These are phyloP conservation scores for Hypercompe scribonia DNA, from an alignment of 2,888 invertebrate genomes.

Conservation along the genomic window DNA sequence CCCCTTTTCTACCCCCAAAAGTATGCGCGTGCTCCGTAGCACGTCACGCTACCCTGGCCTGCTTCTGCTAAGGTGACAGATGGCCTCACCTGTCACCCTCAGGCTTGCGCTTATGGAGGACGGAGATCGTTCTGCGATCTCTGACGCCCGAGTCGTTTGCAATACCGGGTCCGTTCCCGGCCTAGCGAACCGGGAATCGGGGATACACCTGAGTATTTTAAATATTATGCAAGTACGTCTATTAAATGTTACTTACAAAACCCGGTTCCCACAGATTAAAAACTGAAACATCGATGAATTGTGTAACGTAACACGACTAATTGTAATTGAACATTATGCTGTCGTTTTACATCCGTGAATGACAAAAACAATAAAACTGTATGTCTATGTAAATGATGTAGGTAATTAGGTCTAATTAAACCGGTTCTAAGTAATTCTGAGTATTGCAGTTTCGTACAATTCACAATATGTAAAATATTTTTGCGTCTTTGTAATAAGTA, in stretches of 20 bases:
- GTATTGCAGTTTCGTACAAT: conserved; percentile 1
- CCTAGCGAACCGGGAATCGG: background rate
- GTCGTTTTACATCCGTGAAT: conserved; percentile 30
- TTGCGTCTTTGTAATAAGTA: background rate
- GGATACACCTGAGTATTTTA: background rate
- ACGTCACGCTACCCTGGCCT: no score
- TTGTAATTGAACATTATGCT: conserved; percentile 6
- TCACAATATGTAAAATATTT: background rate
- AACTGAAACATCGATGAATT: conserved; percentile 8
- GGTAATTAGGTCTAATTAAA: conserved; percentile 17
- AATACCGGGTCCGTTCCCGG: no score
- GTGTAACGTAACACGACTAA: conserved; percentile 13
- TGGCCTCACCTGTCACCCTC: no score
- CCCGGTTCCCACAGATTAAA: conserved; percentile 2
- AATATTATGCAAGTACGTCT: background rate
- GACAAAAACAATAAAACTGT: conserved; percentile 21
- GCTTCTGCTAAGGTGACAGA: no score
- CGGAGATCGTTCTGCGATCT: no score
- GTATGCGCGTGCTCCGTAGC: no score
- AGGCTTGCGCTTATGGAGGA: no score
- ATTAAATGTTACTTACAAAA: background rate
- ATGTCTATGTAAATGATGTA: conserved; percentile 18
- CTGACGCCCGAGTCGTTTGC: no score
- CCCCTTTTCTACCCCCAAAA: no score
- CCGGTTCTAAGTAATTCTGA: background rate